Evolutionary conservation across 1,140 invertebrate genomes (phyloP), one percentile per base, ranked within the genome.

Genomic region (Parapsyche elsis): DNA sequence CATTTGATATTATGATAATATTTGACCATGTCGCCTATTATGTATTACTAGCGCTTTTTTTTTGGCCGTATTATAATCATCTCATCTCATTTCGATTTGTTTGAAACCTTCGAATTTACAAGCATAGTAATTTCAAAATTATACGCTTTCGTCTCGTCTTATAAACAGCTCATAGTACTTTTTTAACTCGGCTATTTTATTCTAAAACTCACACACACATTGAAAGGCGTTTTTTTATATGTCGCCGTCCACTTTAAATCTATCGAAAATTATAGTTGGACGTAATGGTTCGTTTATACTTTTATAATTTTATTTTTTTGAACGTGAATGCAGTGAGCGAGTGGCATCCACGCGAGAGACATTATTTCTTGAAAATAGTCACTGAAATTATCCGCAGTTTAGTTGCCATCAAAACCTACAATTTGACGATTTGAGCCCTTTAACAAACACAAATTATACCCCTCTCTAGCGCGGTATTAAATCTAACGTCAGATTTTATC

Each of bases 201-300:
- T 19, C 24, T 38, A 38, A 38, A 38, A 38, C 30, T 38, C 57
- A 61, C 12, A 67, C 9, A 67, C 64, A 26, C 21, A 12, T 19
- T 23, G 0, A 30, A 67, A 26, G 4, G 9, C 23, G 64, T 26
- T 67, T 67, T 26, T 67, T 24, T 67, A 67, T 26, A 23, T 26
- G 64, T 26, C 57, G 44, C 46, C 71, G 14, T 71, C 53, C 44
- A 38, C 71, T 77, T 80, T 73, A 46, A 77, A 14, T 64, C 70
- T 82, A 82, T 82, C 71, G 75, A 78, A 82, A 82, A 82, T 82
- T 82, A 82, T 46, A 82, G 81, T 78, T 44, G 59, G 75, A 24
- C 57, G 59, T 82, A 82, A 82, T 78, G 38, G 81, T 74, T 64
- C 81, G 81, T 82, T 82, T 82, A 82, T 78, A 73, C 57, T 79